Evolutionary conservation across 2,888 invertebrate genomes (phyloP).

Genomic region (Watsonalla binaria): DNA sequence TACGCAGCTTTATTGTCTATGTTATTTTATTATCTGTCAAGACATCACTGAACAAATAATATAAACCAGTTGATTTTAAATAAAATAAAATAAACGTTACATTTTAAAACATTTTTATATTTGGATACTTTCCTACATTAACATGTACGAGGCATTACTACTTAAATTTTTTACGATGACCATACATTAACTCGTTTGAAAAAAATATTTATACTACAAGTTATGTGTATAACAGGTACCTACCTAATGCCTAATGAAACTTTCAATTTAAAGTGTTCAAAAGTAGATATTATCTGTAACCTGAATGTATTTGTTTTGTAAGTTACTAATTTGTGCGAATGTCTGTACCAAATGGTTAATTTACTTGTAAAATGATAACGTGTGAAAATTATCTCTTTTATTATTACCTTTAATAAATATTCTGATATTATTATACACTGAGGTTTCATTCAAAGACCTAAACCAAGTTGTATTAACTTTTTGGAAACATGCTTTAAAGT

Average conservation of each 20-base stretch:
- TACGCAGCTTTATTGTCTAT: neutral
- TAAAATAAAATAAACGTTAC: too few species aligned
- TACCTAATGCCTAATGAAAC: slow-evolving; percentile 6
- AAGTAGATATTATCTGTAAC: slow-evolving; percentile 7
- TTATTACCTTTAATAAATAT: slow-evolving; percentile 1
- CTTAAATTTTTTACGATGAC: too few species aligned
- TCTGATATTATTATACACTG: neutral
- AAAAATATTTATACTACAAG: neutral
- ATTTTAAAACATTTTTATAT: too few species aligned
- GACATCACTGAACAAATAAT: too few species aligned
- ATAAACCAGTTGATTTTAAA: too few species aligned
- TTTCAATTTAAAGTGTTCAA: slow-evolving; percentile 37
- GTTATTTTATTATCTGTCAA: neutral
- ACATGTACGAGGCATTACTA: too few species aligned
- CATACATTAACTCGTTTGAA: too few species aligned
- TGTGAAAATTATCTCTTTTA: neutral
- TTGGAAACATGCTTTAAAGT: too few species aligned
- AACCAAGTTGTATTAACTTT: neutral
- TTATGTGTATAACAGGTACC: too few species aligned
- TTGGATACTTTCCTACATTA: too few species aligned
- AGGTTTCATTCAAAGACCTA: neutral
- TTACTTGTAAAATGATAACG: neutral
- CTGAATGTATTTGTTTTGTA: neutral
- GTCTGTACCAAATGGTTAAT: neutral
- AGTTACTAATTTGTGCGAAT: neutral